A percentile compares a stretch with the other conserved stretches of the same genome.
phyloP scores from a whole-genome alignment of 2,888 invertebrate species.

The Cephus nigrinus region DNA sequence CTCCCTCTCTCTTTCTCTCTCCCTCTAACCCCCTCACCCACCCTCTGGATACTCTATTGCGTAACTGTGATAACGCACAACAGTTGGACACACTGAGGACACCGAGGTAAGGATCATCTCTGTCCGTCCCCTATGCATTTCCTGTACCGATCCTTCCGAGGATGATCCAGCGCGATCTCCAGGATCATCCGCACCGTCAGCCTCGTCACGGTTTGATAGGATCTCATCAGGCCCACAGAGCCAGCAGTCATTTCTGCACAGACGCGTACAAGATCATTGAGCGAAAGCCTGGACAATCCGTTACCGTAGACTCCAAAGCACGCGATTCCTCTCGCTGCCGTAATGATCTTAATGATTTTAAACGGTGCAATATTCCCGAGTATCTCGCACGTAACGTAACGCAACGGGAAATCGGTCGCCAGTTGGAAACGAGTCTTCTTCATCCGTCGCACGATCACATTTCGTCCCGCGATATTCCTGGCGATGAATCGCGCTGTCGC shows the following conservation, averaged over 20 bases:
- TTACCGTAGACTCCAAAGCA: background rate
- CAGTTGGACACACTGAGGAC: background rate
- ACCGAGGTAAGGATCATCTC: background rate
- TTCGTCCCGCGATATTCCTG: background rate
- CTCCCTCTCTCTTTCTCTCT: background rate
- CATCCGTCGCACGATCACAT: background rate
- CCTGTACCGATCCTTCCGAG: background rate
- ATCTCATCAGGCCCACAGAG: background rate
- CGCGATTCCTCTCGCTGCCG: slow-evolving; percentile 2
- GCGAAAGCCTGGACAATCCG: background rate
- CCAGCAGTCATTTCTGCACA: background rate
- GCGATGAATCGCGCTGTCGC: background rate
- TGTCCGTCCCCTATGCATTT: background rate
- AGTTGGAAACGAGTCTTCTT: background rate
- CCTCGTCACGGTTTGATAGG: background rate
- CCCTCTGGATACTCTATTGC: background rate
- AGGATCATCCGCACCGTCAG: background rate
- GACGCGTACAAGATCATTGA: background rate
- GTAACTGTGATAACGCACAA: background rate
- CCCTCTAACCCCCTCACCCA: too few relatives aligned
- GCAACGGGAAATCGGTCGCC: background rate
- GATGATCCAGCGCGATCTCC: too few relatives aligned
- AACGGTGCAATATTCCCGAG: slow-evolving; percentile 13
- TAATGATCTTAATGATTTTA: slow-evolving; percentile 33
- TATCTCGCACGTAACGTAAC: background rate